Percentiles rank a stretch among this genome's conserved stretches.
These are phyloP conservation scores for Cervus canadensis DNA, from an alignment of 2,113 vertebrate species.

Conservation along the genomic window DNA sequence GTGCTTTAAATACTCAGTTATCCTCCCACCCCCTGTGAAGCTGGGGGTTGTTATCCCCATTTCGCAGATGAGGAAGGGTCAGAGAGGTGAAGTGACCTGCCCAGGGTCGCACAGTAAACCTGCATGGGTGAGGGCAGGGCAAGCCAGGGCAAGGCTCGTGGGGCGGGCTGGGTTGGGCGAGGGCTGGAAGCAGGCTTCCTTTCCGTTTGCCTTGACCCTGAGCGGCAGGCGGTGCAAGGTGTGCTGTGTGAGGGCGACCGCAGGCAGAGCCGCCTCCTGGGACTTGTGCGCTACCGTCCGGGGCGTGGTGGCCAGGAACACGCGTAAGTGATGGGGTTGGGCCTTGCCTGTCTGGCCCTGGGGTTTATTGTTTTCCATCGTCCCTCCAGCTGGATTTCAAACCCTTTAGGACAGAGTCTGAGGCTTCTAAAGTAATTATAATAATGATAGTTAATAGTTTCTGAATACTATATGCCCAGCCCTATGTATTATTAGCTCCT, in stretches of 20 bases:
- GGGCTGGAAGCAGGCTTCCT: not conserved
- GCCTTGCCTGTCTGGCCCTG: not conserved
- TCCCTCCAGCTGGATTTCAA: not conserved
- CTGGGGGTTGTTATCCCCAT: not conserved
- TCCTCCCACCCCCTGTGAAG: not conserved
- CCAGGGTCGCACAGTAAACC: not conserved
- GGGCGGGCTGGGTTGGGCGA: not conserved
- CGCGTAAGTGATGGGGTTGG: constrained; percentile 46
- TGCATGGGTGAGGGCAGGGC: not conserved
- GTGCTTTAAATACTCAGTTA: not conserved
- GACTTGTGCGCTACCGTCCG: constrained; percentile 84
- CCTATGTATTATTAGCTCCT: not conserved
- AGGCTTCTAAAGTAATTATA: not conserved
- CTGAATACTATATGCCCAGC: not conserved
- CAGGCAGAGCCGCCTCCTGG: constrained; percentile 89
- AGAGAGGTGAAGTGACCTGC: not conserved
- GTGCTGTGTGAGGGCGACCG: constrained; percentile 77
- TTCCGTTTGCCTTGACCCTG: constrained; percentile 77
- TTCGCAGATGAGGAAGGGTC: not conserved
- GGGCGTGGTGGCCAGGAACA: constrained; percentile 73
- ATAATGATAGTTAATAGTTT: not conserved
- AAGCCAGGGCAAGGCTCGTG: not conserved
- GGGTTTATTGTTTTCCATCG: not conserved
- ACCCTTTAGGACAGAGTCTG: not conserved
- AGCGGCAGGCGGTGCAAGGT: constrained; percentile 87